Base-by-base conservation (phyloP, 1,140 invertebrate species). In the Bombus affinis region DNA sequence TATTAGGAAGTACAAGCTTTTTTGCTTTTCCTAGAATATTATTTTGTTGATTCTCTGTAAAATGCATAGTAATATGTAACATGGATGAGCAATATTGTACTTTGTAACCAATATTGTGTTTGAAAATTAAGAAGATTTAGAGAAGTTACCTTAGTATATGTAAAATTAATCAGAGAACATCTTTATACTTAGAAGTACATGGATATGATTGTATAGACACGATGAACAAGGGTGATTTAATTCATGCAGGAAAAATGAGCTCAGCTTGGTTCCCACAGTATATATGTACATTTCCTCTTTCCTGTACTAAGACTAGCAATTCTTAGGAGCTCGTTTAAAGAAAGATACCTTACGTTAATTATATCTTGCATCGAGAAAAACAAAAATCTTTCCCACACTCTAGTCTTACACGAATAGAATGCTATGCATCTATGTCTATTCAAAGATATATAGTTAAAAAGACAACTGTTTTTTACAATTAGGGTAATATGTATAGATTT, bases 201-300 rank as follows among this genome's bases (percentile, higher is more conserved):
- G 76, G 53, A 39, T 88, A 66, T 78, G 59, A 59, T 66, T 70
- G 74, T 35, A 44, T 66, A 57, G 68, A 66, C 66, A 71, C 82
- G 76, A 87, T 66, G 77, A 72, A 79, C 57, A 76, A 74, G 81
- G 86, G 81, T 68, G 85, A 85, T 87, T 90, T 92, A 92, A 92
- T 91, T 91, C 90, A 89, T 92, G 81, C 85, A 90, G 75, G 85
- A 91, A 92, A 92, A 92, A 92, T 92, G 87, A 91, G 87, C 86
- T 85, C 90, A 90, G 65, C 85, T 89, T 28, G 65, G 82, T 92
- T 92, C 91, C 89, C 91, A 92, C 89, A 88, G 79, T 74, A 35
- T 85, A 68, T 81, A 79, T 57, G 75, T 70, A 65, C 71, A 70
- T 86, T 91, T 92, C 89, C 91, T 92, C 81, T 90, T 92, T 91